Evolutionary conservation across 2,888 invertebrate genomes (phyloP).

Genomic region (Morinoia aosen): DNA sequence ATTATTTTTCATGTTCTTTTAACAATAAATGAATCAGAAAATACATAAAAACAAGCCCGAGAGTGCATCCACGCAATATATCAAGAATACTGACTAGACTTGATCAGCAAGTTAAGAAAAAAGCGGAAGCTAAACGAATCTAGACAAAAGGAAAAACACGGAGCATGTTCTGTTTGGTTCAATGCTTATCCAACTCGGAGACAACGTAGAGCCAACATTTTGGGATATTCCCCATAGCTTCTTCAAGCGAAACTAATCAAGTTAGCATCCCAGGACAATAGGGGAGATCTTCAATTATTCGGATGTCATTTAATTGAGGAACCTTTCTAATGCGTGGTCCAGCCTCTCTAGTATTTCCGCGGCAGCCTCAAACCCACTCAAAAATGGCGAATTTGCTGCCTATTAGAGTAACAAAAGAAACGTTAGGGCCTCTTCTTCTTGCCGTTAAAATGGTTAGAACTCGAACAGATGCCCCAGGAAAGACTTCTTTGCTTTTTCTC

Average conservation of each 20-base stretch:
- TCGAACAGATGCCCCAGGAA: slow-evolving; percentile 31
- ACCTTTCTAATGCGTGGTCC: slow-evolving; percentile 22
- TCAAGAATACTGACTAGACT: background rate
- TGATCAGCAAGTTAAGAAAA: background rate
- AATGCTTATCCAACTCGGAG: background rate
- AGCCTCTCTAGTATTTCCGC: background rate
- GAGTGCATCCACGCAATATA: background rate
- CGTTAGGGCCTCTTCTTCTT: slow-evolving; percentile 42
- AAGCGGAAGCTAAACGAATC: background rate
- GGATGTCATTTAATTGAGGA: slow-evolving; percentile 40
- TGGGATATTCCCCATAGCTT: background rate
- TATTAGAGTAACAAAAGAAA: slow-evolving; percentile 32
- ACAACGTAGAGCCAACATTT: background rate
- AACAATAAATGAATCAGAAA: background rate
- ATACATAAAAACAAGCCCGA: background rate
- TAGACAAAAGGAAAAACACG: background rate
- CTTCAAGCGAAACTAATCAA: background rate
- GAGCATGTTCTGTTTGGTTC: background rate
- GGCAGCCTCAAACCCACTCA: slow-evolving; percentile 27
- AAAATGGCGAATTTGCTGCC: slow-evolving; percentile 43
- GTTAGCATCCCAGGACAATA: slow-evolving; percentile 5
- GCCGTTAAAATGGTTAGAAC: slow-evolving; percentile 40
- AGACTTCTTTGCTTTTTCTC: slow-evolving; percentile 26
- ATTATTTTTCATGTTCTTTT: background rate
- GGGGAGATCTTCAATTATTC: slow-evolving; percentile 33